These are phyloP conservation scores for Apostichopus californicus DNA, from an alignment of 35 echinoderm and acorn worm species.

Conservation along the genomic window DNA sequence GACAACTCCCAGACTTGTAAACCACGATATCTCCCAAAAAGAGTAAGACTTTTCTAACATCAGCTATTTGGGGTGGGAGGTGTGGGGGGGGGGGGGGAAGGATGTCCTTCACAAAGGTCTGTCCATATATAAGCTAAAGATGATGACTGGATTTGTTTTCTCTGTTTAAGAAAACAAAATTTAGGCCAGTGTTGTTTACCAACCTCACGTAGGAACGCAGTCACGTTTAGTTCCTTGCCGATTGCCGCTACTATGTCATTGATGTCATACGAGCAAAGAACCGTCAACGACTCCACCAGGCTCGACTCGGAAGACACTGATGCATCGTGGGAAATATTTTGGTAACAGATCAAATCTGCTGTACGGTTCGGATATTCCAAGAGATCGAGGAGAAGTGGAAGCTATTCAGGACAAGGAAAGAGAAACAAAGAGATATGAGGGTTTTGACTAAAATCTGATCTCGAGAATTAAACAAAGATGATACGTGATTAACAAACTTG, in stretches of 20 bases:
- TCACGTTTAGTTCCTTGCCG: background rate
- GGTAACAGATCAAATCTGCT: background rate
- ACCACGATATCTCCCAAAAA: too few relatives aligned
- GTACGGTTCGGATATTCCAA: constrained; percentile 5
- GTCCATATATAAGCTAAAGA: too few relatives aligned
- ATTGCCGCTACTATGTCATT: background rate
- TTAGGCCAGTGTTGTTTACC: background rate
- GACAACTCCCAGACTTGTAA: too few relatives aligned
- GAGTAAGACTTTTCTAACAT: too few relatives aligned
- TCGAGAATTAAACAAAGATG: too few relatives aligned
- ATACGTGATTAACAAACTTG: too few relatives aligned
- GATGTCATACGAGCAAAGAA: background rate
- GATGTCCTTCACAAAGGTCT: too few relatives aligned
- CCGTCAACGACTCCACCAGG: background rate
- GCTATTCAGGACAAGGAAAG: background rate
- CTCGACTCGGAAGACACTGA: background rate
- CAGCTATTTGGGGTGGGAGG: too few relatives aligned
- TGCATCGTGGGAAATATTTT: background rate
- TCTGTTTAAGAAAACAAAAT: too few relatives aligned
- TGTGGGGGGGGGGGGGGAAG: too few relatives aligned
- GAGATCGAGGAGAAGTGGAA: background rate
- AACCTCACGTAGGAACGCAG: background rate
- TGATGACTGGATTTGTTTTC: too few relatives aligned
- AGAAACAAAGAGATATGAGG: background rate
- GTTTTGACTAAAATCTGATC: too few relatives aligned